Percentiles rank a stretch among this genome's conserved stretches.
Evolutionary conservation across 1,140 invertebrate species (phyloP).

Genomic region (Drosophila leontia): DNA sequence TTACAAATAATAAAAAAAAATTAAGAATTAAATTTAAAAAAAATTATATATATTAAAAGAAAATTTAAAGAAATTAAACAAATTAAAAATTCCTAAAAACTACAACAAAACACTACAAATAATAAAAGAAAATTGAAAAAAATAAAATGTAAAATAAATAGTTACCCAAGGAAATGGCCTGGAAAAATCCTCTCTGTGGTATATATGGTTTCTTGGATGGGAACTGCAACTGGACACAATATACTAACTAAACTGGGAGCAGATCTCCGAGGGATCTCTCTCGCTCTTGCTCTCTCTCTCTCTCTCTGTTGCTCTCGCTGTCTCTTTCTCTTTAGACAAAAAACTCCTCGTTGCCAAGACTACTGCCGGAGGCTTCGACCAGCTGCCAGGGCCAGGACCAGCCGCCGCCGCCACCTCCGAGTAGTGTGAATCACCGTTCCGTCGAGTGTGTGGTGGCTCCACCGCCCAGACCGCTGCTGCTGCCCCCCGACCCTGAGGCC

Average conservation of each 20-base stretch:
- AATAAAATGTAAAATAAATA: neutral
- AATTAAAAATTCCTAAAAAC: neutral
- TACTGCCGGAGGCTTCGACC: conserved; percentile 54
- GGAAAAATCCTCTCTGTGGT: neutral
- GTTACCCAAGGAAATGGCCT: neutral
- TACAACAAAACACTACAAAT: conserved; percentile 1
- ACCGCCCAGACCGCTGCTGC: conserved; percentile 42
- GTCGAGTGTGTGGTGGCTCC: conserved; percentile 78
- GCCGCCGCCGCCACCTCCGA: conserved; percentile 35
- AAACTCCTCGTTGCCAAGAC: conserved; percentile 72
- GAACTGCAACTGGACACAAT: conserved; percentile 20
- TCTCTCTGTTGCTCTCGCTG: neutral
- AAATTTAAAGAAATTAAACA: no score
- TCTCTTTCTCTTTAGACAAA: conserved; percentile 47
- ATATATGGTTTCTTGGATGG: conserved; percentile 13
- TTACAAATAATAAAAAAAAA: neutral
- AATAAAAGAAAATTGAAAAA: neutral
- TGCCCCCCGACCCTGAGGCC: conserved; percentile 48
- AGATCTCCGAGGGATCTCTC: neutral
- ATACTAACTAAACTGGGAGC: conserved; percentile 34
- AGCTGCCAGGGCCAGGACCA: conserved; percentile 71
- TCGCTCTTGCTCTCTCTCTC: neutral
- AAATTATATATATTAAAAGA: no score
- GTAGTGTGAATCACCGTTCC: conserved; percentile 80
- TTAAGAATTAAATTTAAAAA: no score